phyloP scores from a whole-genome alignment of 2,797 vertebrate genomes.

The Ctenochaetus hawaiiensis region DNA sequence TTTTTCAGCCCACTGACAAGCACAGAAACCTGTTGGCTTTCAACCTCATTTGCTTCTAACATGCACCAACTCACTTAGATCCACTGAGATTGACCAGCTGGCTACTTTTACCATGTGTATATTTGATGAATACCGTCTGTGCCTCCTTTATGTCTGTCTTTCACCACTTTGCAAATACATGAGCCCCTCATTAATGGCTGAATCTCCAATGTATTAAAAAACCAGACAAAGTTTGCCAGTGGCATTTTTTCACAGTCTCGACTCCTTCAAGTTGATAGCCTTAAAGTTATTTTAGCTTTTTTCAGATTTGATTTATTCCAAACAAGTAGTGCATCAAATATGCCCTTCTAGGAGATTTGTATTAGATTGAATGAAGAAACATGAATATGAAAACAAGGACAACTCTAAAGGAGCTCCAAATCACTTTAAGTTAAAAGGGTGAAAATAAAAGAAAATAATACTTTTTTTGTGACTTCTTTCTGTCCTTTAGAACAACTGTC shows the following conservation, averaged over 20 bases:
- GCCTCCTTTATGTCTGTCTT: slow-evolving; percentile 27
- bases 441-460: slow-evolving; percentile 36
- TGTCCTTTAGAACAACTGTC: slow-evolving; percentile 49
- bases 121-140: slow-evolving; percentile 11
- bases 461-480: slow-evolving; percentile 47
- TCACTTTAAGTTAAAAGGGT: slow-evolving; percentile 46
- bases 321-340: slow-evolving; percentile 65
- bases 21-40: neutral
- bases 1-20: neutral
- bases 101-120: neutral
- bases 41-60: neutral
- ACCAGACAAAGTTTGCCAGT: slow-evolving; percentile 42
- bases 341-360: slow-evolving; percentile 65
- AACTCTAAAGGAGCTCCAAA: slow-evolving; percentile 44
- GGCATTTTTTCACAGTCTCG: slow-evolving; percentile 50
- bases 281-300: slow-evolving; percentile 61
- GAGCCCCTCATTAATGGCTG: slow-evolving; percentile 24
- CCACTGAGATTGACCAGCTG: neutral
- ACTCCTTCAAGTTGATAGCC: slow-evolving; percentile 63
- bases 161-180: slow-evolving; percentile 27
- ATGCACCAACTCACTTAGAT: neutral
- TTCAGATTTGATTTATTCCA: slow-evolving; percentile 71
- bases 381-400: slow-evolving; percentile 69
- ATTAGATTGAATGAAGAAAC: slow-evolving; percentile 60
- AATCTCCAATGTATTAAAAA: slow-evolving; percentile 48